Percentiles rank a stretch among this genome's conserved stretches.
Evolutionary conservation across 1,140 invertebrate species (phyloP).

Genomic region (Pentalonia nigronervosa): DNA sequence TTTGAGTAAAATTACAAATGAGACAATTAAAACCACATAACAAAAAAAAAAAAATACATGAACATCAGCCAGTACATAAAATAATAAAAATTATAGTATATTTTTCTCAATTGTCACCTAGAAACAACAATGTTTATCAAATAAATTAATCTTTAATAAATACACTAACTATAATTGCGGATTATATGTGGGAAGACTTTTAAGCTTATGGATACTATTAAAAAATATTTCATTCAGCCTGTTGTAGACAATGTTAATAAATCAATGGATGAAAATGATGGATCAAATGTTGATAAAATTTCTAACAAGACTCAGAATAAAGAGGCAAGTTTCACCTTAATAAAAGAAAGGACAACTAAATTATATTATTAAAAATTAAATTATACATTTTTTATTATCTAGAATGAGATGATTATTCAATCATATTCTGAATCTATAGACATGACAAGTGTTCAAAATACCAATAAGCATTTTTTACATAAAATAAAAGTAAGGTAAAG

Average conservation of each 20-base stretch:
- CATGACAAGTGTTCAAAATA: background rate
- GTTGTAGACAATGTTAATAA: background rate
- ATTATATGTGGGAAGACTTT: background rate
- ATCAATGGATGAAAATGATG: background rate
- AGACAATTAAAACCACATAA: no score
- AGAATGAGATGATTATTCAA: background rate
- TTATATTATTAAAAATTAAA: background rate
- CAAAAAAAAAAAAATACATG: no score
- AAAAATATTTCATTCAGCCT: conserved; percentile 25
- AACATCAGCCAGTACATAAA: no score
- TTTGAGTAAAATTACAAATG: no score
- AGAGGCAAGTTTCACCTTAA: background rate
- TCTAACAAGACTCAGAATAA: background rate
- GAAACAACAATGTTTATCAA: background rate
- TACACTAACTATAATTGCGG: background rate
- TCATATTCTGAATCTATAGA: background rate
- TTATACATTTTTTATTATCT: background rate
- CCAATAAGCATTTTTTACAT: conserved; percentile 6
- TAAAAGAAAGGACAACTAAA: background rate
- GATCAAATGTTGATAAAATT: background rate
- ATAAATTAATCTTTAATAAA: background rate
- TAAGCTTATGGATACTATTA: conserved; percentile 34
- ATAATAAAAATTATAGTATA: background rate
- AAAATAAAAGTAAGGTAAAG: conserved; percentile 42
- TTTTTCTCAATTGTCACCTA: background rate